phyloP scores from a whole-genome alignment of 2,888 invertebrate species.

The Platypus cylindrus region DNA sequence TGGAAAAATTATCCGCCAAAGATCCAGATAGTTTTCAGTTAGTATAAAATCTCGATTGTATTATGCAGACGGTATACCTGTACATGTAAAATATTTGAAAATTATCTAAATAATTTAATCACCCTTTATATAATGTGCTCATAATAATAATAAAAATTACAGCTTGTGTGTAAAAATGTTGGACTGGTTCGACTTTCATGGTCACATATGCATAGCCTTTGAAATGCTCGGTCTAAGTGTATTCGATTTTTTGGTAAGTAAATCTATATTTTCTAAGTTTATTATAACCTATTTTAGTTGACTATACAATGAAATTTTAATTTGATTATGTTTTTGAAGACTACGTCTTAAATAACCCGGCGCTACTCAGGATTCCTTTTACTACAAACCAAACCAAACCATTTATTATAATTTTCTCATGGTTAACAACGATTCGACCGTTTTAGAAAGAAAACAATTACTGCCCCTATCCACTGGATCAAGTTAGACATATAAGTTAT shows the following conservation, averaged over 20 bases:
- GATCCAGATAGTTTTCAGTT: slow-evolving; percentile 93
- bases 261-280: too few relatives aligned
- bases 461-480: slow-evolving; percentile 93
- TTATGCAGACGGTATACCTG: neutral
- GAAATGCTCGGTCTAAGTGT: slow-evolving; percentile 96
- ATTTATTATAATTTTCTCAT: too few relatives aligned
- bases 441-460: slow-evolving; percentile 94
- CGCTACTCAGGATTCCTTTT: too few relatives aligned
- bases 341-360: too few relatives aligned
- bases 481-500: slow-evolving; percentile 95
- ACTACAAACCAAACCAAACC: too few relatives aligned
- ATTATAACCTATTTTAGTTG: too few relatives aligned
- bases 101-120: too few relatives aligned
- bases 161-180: slow-evolving; percentile 94
- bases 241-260: slow-evolving; percentile 90
- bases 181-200: slow-evolving; percentile 96
- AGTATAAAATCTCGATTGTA: slow-evolving; percentile 50
- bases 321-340: neutral
- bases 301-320: too few relatives aligned
- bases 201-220: slow-evolving; percentile 96
- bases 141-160: too few relatives aligned
- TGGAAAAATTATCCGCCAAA: slow-evolving; percentile 89
- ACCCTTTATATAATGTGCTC: too few relatives aligned
- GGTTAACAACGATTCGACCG: too few relatives aligned
- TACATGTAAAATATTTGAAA: neutral